A percentile compares a stretch with the other conserved stretches of the same genome.
phyloP scores from a whole-genome alignment of 2,888 invertebrate species.

The Machimus atricapillus region DNA sequence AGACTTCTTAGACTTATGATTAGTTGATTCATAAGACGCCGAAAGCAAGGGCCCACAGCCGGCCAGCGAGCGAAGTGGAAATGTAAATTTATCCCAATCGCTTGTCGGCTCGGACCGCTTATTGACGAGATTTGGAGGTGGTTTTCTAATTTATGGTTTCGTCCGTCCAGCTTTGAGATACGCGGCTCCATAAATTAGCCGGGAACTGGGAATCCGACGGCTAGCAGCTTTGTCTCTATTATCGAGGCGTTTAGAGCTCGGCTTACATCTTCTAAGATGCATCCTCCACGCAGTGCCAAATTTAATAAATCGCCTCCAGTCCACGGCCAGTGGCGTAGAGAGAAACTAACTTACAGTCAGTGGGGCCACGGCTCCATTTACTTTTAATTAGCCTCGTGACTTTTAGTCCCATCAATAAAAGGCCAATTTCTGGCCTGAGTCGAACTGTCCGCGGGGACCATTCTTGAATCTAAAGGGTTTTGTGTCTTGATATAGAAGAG shows the following conservation, averaged over 20 bases:
- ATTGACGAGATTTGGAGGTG: slow-evolving; percentile 36
- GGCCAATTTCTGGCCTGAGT: slow-evolving; percentile 15
- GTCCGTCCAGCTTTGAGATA: background rate
- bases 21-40: slow-evolving; percentile 3
- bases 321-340: background rate
- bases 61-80: background rate
- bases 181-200: background rate
- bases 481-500: background rate
- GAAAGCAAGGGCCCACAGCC: background rate
- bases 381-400: slow-evolving; percentile 24
- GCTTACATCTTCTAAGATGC: background rate
- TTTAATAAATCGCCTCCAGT: background rate
- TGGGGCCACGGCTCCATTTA: background rate
- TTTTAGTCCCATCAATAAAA: slow-evolving; percentile 15
- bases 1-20: slow-evolving; percentile 29
- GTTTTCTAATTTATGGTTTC: slow-evolving; percentile 31
- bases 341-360: background rate
- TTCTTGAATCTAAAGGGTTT: background rate
- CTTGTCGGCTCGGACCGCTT: background rate
- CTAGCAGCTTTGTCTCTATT: slow-evolving; percentile 4
- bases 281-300: background rate
- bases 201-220: background rate
- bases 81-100: slow-evolving; percentile 31
- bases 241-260: background rate
- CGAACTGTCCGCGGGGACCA: background rate